These are phyloP conservation scores for Callospermophilus lateralis DNA, from an alignment of 2,113 vertebrate species.

Conservation along the genomic window DNA sequence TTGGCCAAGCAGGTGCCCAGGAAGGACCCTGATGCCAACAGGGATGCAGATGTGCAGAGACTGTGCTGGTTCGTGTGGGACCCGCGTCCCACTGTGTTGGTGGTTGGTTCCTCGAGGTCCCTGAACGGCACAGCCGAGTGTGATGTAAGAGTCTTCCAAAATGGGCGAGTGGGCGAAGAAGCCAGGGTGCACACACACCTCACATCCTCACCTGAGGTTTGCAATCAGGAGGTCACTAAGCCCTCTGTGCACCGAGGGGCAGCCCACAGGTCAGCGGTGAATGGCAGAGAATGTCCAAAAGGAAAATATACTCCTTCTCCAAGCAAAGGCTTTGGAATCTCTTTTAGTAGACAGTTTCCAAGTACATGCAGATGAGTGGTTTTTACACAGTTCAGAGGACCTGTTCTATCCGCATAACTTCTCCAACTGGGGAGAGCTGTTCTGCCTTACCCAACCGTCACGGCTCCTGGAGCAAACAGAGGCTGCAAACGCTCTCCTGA, in stretches of 20 bases:
- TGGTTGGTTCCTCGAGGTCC: background rate
- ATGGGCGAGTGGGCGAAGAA: background rate
- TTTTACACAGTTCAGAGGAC: background rate
- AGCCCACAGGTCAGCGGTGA: background rate
- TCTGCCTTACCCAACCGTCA: background rate
- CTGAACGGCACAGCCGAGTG: background rate
- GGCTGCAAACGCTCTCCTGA: background rate
- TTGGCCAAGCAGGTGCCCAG: background rate
- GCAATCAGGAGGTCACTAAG: background rate
- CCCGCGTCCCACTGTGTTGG: background rate
- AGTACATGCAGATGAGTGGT: background rate
- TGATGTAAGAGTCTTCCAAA: background rate
- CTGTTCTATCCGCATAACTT: background rate
- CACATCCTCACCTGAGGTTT: background rate
- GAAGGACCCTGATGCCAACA: constrained; percentile 16
- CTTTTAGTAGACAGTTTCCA: background rate
- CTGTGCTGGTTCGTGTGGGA: background rate
- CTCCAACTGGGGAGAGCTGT: background rate
- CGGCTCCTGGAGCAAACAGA: background rate
- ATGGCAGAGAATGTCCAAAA: background rate
- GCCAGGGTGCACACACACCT: background rate
- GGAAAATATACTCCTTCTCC: background rate
- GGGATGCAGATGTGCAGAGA: constrained; percentile 1
- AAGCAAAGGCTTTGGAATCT: background rate
- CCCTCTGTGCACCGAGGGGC: background rate